Conservation (phyloP, 2,797 vertebrate species). For the Microtus agrestis region DNA sequence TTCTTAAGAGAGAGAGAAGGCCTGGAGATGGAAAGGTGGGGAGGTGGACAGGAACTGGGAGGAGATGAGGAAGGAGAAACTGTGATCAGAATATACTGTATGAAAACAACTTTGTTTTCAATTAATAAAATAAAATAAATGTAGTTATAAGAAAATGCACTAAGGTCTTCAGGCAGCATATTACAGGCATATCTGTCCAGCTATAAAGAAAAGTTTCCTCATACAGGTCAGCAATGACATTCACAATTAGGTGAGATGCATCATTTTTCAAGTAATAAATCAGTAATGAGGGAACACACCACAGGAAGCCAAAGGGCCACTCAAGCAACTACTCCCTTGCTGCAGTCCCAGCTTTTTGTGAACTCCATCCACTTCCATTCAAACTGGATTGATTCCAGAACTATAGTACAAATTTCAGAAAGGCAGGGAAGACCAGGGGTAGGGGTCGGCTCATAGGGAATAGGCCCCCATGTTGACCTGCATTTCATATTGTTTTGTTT, state of each 20-base stretch:
- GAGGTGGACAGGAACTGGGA: background rate
- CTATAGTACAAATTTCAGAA: conserved; percentile 32
- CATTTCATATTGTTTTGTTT: background rate
- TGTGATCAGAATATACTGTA: background rate
- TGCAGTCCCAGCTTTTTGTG: background rate
- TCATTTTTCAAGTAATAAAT: conserved; percentile 40
- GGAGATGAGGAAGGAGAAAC: background rate
- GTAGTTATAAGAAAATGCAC: conserved; percentile 41
- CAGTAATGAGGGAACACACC: conserved; percentile 18
- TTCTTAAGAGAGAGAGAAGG: background rate
- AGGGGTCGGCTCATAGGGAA: background rate
- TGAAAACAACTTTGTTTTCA: background rate
- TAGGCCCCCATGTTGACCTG: background rate
- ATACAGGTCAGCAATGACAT: background rate
- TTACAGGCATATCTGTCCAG: background rate
- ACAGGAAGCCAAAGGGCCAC: conserved; percentile 22
- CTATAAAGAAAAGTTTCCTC: conserved; percentile 28
- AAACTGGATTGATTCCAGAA: background rate
- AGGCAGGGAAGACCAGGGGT: background rate
- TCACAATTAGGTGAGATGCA: conserved; percentile 16
- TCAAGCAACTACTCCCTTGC: background rate
- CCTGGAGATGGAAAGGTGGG: background rate
- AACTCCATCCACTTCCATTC: background rate
- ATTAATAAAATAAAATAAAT: background rate
- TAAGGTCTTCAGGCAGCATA: background rate